phyloP scores from a whole-genome alignment of 2,113 vertebrate species.

The Lophotis ruficrista region DNA sequence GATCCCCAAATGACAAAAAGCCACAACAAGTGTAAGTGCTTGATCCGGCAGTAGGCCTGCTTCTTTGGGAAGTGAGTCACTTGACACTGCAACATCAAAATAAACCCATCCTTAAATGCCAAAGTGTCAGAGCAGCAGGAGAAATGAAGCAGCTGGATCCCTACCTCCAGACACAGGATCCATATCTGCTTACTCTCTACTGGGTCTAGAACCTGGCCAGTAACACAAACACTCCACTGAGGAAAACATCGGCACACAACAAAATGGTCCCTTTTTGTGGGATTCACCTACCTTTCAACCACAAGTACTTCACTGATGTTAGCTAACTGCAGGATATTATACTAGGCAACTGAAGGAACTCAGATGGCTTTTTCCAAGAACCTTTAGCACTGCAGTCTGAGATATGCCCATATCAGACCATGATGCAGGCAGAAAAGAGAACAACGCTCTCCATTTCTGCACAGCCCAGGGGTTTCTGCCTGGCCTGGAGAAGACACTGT shows the following conservation, averaged over 20 bases:
- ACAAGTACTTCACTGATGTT: neutral
- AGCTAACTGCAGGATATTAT: neutral
- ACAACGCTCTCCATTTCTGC: neutral
- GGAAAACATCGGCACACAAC: neutral
- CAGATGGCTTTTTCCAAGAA: neutral
- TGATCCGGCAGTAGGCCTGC: neutral
- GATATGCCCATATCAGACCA: neutral
- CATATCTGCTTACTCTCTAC: neutral
- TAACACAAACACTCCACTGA: neutral
- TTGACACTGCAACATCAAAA: neutral
- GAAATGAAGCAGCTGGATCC: neutral
- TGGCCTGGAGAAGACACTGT: neutral
- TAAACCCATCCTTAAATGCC: neutral
- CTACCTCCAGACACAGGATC: neutral
- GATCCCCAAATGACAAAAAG: neutral
- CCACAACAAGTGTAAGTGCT: neutral
- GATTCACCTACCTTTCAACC: neutral
- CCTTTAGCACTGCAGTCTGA: neutral
- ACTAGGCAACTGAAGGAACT: neutral
- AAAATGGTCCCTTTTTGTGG: neutral
- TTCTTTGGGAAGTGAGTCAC: neutral
- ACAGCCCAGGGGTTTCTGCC: neutral
- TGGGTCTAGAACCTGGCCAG: neutral
- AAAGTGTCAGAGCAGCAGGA: neutral
- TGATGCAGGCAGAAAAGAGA: neutral